phyloP scores from a whole-genome alignment of 2,888 invertebrate genomes.

The Holacanthella duospinosa region DNA sequence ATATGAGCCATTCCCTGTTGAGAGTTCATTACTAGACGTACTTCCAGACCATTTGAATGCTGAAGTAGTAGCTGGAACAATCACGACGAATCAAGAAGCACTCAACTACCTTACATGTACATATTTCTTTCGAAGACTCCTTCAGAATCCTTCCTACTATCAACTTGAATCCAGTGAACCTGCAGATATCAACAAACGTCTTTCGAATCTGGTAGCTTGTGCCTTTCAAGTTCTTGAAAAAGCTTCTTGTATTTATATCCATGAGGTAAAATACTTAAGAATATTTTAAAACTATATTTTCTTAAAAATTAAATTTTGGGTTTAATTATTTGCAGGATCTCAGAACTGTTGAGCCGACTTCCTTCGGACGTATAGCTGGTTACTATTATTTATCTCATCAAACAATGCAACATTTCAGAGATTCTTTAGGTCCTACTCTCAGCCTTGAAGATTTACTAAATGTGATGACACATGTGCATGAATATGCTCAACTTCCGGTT shows the following conservation, averaged over 20 bases:
- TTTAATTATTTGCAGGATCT: slow-evolving; percentile 47
- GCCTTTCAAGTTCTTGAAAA: slow-evolving; percentile 59
- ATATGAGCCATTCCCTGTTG: slow-evolving; percentile 98
- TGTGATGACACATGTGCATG: slow-evolving; percentile 72
- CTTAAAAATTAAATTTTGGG: not conserved
- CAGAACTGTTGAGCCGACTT: slow-evolving; percentile 52
- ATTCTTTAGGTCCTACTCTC: slow-evolving; percentile 54
- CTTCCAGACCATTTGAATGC: slow-evolving; percentile 96
- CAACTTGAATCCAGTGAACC: slow-evolving; percentile 58
- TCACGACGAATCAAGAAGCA: slow-evolving; percentile 81
- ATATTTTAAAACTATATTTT: not conserved
- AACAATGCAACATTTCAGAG: slow-evolving; percentile 74
- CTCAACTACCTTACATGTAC: slow-evolving; percentile 98
- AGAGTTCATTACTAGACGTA: slow-evolving; percentile 82
- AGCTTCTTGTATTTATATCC: slow-evolving; percentile 68
- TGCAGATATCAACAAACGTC: slow-evolving; percentile 57
- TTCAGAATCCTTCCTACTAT: slow-evolving; percentile 88
- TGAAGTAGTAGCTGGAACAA: slow-evolving; percentile 85
- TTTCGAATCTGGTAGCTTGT: slow-evolving; percentile 70
- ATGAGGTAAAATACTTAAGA: slow-evolving; percentile 49
- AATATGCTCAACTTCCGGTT: slow-evolving; percentile 86
- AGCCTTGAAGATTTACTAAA: slow-evolving; percentile 61
- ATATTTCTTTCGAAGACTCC: slow-evolving; percentile 83
- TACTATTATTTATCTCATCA: slow-evolving; percentile 92
- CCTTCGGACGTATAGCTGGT: slow-evolving; percentile 86